phyloP scores from a whole-genome alignment of 2,888 invertebrate genomes.

The Sinodicranocentrus sp. region DNA sequence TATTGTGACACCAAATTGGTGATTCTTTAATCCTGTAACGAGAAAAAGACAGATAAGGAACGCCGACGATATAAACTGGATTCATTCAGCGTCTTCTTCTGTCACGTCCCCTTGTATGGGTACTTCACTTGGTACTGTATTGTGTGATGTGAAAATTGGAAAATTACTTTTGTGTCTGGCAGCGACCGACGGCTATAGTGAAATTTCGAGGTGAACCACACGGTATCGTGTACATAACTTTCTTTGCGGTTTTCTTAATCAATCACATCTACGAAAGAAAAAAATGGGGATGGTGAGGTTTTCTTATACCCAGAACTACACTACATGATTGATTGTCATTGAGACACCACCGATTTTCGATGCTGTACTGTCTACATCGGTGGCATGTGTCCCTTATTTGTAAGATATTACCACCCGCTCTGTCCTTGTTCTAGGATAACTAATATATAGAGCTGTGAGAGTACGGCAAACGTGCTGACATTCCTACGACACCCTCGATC shows the following conservation, averaged over 20 bases:
- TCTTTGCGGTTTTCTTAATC: background rate
- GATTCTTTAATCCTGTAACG: constrained; percentile 2
- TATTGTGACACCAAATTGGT: background rate
- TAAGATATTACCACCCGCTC: too few species aligned
- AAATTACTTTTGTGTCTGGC: too few species aligned
- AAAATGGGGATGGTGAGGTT: background rate
- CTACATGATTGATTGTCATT: constrained; percentile 31
- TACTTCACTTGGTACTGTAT: too few species aligned
- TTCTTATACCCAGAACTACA: background rate
- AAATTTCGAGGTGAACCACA: too few species aligned
- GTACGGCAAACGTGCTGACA: background rate
- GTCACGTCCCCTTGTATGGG: too few species aligned
- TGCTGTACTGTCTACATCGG: background rate
- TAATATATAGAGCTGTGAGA: too few species aligned
- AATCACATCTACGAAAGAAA: constrained; percentile 9
- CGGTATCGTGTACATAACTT: too few species aligned
- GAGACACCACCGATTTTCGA: constrained; percentile 15
- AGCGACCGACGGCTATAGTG: too few species aligned
- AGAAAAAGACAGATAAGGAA: constrained; percentile 5
- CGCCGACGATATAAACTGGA: background rate
- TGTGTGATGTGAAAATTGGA: too few species aligned
- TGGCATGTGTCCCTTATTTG: too few species aligned
- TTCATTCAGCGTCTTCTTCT: too few species aligned
- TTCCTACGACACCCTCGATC: background rate
- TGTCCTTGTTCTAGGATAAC: too few species aligned